phyloP scores from a whole-genome alignment of 2,113 vertebrate genomes.

The Corythornis vintsioides region DNA sequence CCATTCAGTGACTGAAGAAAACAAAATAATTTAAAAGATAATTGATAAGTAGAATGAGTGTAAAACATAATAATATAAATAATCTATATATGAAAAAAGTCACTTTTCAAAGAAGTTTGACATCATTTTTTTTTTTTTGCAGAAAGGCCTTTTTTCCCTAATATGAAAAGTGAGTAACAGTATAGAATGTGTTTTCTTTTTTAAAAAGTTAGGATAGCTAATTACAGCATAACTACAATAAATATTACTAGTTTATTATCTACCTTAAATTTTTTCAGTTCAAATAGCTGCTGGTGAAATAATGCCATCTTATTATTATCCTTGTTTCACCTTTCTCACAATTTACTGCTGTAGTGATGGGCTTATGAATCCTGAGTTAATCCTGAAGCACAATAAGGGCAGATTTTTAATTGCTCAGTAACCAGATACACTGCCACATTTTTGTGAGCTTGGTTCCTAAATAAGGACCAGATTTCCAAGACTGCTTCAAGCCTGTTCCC shows the following conservation, averaged over 20 bases:
- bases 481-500: conserved; percentile 37
- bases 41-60: neutral
- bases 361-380: conserved; percentile 25
- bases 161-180: neutral
- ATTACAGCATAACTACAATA: neutral
- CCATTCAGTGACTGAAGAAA: conserved; percentile 89
- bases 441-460: conserved; percentile 51
- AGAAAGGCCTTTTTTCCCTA: neutral
- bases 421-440: conserved; percentile 31
- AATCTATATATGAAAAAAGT: neutral
- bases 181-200: neutral
- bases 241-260: neutral
- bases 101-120: neutral
- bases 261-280: neutral
- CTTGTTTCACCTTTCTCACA: conserved; percentile 9
- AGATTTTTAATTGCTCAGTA: conserved; percentile 40
- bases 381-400: neutral
- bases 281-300: neutral
- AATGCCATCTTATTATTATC: neutral
- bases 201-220: neutral
- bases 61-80: neutral
- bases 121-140: neutral
- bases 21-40: neutral
- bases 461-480: conserved; percentile 60
- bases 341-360: neutral